Evolutionary conservation across 2,797 vertebrate genomes (phyloP).

Genomic region (Pelochelys cantorii): DNA sequence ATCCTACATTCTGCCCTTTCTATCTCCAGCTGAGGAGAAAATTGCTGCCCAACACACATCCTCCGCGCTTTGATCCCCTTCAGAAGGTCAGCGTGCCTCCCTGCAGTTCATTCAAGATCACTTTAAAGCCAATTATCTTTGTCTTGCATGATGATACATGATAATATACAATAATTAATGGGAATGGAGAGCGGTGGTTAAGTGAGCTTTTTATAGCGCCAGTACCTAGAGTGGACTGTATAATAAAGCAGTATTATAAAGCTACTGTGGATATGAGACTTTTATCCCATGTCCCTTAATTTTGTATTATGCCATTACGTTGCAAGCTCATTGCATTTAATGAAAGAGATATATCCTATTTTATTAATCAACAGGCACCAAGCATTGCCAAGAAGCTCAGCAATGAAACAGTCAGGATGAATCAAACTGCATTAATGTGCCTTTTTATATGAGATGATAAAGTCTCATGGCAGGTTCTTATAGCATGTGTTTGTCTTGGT

Average conservation of each 20-base stretch:
- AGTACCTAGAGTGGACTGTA: constrained; percentile 50
- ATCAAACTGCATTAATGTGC: constrained; percentile 4
- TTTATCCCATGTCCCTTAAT: constrained; percentile 35
- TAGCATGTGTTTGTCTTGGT: not conserved
- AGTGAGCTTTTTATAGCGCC: constrained; percentile 48
- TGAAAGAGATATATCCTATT: constrained; percentile 46
- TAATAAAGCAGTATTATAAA: constrained; percentile 60
- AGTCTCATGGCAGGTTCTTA: not conserved
- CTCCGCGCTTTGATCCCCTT: not conserved
- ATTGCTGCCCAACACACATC: not conserved
- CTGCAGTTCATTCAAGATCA: constrained; percentile 53
- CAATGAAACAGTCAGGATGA: constrained; percentile 28
- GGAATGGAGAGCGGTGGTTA: constrained; percentile 31
- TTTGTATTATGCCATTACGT: constrained; percentile 32
- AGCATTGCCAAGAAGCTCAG: constrained; percentile 35
- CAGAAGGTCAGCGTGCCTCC: constrained; percentile 15
- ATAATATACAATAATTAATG: constrained; percentile 52
- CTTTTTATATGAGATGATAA: constrained; percentile 7
- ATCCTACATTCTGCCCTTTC: not conserved
- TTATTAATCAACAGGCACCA: constrained; percentile 55
- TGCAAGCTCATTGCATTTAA: constrained; percentile 61
- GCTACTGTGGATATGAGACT: constrained; percentile 28
- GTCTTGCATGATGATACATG: constrained; percentile 41
- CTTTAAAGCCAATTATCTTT: constrained; percentile 62
- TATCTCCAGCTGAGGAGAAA: not conserved